A percentile compares a stretch with the other conserved stretches of the same genome.
phyloP scores from a whole-genome alignment of 2,113 vertebrate species.

The Cryptomyrus ogoouensis region DNA sequence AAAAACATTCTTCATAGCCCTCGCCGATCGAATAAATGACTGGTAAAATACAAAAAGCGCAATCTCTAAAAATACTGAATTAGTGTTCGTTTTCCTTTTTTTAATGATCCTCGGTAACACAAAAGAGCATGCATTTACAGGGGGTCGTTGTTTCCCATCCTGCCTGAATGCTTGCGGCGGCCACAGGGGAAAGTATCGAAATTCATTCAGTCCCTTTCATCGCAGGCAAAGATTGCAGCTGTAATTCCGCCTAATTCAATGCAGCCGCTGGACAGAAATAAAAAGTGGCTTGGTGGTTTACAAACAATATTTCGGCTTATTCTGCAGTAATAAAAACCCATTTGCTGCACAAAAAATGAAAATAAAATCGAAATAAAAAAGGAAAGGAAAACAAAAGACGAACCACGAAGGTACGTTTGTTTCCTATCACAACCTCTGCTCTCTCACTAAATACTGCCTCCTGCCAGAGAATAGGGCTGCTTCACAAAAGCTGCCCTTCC shows the following conservation, averaged over 20 bases:
- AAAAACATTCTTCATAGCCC: not conserved
- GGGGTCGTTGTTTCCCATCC: conserved; percentile 9
- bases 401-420: conserved; percentile 7
- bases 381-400: not conserved
- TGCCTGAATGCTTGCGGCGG: not conserved
- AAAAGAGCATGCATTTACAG: conserved; percentile 7
- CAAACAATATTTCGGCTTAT: not conserved
- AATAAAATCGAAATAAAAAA: conserved; percentile 9
- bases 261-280: not conserved
- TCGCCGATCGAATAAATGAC: not conserved
- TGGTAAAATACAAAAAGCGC: not conserved
- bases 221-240: conserved; percentile 16
- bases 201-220: conserved; percentile 23
- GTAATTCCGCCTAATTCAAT: not conserved
- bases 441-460: conserved; percentile 19
- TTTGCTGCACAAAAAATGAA: conserved; percentile 1
- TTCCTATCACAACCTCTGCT: conserved; percentile 18
- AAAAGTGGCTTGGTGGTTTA: not conserved
- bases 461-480: conserved; percentile 21
- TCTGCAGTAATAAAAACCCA: not conserved
- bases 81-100: not conserved
- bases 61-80: not conserved
- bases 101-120: not conserved
- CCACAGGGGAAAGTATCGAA: not conserved
- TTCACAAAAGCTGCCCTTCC: not conserved